phyloP scores from a whole-genome alignment of 2,797 vertebrate species.

The Calcarius lapponicus region DNA sequence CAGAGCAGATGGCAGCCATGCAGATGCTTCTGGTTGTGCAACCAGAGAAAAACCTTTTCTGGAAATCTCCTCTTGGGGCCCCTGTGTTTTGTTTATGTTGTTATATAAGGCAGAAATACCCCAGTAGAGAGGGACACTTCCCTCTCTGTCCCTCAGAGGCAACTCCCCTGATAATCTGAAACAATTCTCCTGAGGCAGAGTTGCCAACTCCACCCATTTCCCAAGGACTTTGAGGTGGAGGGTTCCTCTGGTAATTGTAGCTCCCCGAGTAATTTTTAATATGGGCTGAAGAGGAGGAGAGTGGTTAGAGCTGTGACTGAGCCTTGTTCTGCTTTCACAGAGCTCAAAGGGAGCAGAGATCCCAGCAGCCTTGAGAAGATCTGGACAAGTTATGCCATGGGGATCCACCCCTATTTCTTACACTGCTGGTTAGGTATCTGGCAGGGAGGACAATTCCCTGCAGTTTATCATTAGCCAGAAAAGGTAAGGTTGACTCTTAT shows the following conservation, averaged over 20 bases:
- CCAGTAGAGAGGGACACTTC: neutral
- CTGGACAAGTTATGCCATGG: neutral
- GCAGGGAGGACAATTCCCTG: neutral
- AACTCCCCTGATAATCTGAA: slow-evolving; percentile 61
- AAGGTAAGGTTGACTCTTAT: neutral
- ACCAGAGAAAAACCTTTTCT: neutral
- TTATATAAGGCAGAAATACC: neutral
- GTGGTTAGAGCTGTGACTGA: neutral
- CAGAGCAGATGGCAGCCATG: neutral
- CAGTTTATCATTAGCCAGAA: neutral
- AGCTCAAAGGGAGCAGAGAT: neutral
- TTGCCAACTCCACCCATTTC: slow-evolving; percentile 61
- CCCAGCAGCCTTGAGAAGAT: neutral
- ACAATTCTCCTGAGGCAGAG: neutral
- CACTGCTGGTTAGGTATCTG: neutral
- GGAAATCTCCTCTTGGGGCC: neutral
- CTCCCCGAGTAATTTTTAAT: neutral
- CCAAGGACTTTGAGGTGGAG: slow-evolving; percentile 63
- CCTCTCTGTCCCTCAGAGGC: neutral
- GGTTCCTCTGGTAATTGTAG: slow-evolving; percentile 20
- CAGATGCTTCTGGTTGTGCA: neutral
- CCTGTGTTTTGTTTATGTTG: neutral
- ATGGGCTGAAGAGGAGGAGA: slow-evolving; percentile 23
- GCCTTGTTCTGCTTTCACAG: neutral
- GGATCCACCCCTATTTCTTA: neutral